phyloP scores from a whole-genome alignment of 2,113 vertebrate genomes.

The Gallinago undulata region DNA sequence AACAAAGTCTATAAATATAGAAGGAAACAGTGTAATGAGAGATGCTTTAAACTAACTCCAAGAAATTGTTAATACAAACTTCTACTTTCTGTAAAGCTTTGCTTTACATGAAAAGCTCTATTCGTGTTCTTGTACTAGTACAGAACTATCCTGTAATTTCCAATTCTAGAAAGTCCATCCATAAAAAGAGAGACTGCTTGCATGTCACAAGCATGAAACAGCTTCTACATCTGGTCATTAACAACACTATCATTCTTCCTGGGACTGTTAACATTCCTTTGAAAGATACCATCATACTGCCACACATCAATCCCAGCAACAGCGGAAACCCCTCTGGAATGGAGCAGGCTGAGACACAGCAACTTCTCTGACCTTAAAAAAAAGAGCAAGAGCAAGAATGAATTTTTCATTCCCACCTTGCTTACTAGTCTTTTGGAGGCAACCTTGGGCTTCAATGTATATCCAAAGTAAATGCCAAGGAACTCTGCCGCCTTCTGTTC shows the following conservation, averaged over 20 bases:
- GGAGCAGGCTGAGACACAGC: rapidly evolving
- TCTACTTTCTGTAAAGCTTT: not conserved
- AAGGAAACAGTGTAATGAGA: not conserved
- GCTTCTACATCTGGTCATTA: not conserved
- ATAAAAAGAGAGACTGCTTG: not conserved
- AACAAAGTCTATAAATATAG: not conserved
- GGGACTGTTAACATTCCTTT: not conserved
- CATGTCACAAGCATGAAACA: not conserved
- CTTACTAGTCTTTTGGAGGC: not conserved
- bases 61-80: not conserved
- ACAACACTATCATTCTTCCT: not conserved
- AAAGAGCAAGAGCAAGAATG: not conserved
- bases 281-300: not conserved
- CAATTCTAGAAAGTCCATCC: not conserved
- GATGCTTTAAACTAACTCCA: not conserved
- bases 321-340: not conserved
- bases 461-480: not conserved
- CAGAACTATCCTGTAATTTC: not conserved
- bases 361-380: not conserved
- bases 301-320: not conserved
- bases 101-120: not conserved
- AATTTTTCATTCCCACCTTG: not conserved
- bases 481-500: not conserved
- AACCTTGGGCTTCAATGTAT: not conserved
- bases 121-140: not conserved